A percentile compares a stretch with the other conserved stretches of the same genome.
Conservation (phyloP, 37 sponge, comb jelly and placozoan species). For the Oscarella lobularis region DNA sequence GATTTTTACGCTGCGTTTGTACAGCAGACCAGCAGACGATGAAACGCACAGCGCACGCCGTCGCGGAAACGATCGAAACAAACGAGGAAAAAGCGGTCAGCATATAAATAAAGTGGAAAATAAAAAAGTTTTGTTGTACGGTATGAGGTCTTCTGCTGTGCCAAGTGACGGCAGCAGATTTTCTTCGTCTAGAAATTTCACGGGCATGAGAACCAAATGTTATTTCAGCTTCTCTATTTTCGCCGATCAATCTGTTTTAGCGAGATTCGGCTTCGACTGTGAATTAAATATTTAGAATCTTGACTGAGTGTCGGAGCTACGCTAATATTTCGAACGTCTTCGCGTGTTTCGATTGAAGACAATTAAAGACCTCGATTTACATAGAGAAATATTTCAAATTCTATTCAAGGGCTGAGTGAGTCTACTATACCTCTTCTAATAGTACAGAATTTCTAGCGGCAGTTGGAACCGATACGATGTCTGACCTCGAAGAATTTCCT, state of each 20-base stretch:
- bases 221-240: conserved; percentile 8
- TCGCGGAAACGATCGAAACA: too few relatives aligned
- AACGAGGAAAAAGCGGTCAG: too few relatives aligned
- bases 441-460: too few relatives aligned
- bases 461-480: too few relatives aligned
- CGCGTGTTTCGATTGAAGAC: conserved; percentile 11
- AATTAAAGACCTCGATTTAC: background rate
- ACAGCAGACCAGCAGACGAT: too few relatives aligned
- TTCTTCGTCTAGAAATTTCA: conserved; percentile 21
- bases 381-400: conserved; percentile 4
- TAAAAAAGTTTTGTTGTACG: background rate
- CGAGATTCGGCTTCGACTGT: conserved; percentile 11
- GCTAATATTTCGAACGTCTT: conserved; percentile 5
- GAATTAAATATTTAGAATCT: background rate
- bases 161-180: conserved; percentile 3
- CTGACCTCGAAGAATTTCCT: too few relatives aligned
- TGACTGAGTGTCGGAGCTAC: conserved; percentile 12
- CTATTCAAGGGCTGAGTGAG: too few relatives aligned
- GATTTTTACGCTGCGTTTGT: too few relatives aligned
- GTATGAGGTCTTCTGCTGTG: background rate
- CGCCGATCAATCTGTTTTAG: conserved; percentile 3
- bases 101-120: background rate
- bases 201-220: conserved; percentile 27
- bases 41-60: too few relatives aligned
- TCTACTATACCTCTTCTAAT: too few relatives aligned